Conservation (phyloP, 2,888 invertebrate species). For the Ophion slaviceki region DNA sequence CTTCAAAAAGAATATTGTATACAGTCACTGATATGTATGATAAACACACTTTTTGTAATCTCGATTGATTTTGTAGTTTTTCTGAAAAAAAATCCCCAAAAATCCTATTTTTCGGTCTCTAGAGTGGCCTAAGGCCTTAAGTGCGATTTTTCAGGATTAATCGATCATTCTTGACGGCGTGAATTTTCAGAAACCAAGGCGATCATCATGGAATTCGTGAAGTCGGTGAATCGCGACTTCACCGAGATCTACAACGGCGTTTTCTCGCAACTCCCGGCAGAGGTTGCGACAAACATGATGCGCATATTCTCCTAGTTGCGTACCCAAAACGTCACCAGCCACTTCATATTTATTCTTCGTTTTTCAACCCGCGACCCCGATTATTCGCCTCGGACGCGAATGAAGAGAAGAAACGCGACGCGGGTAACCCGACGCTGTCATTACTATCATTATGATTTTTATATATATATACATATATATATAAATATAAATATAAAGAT, state of each 20-base stretch:
- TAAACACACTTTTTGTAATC: too few relatives aligned
- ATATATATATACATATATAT: not conserved
- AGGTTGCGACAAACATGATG: conserved; percentile 79
- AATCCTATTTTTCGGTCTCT: too few relatives aligned
- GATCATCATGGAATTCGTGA: conserved; percentile 85
- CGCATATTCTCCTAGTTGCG: conserved; percentile 70
- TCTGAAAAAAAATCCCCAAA: too few relatives aligned
- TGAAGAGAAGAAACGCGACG: conserved; percentile 8
- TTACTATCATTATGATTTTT: conserved; percentile 18
- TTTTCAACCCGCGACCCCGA: conserved; percentile 29
- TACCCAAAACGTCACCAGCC: not conserved
- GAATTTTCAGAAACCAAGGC: conserved; percentile 83
- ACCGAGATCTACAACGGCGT: conserved; percentile 85
- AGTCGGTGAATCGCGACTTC: conserved; percentile 85
- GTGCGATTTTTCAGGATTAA: too few relatives aligned
- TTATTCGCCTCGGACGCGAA: conserved; percentile 36
- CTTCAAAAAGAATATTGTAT: too few relatives aligned
- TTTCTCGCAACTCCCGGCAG: conserved; percentile 82
- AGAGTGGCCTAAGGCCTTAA: too few relatives aligned
- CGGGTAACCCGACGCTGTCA: conserved; percentile 26
- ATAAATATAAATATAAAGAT: not conserved
- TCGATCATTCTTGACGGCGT: not conserved
- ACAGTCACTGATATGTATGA: too few relatives aligned
- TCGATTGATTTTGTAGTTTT: too few relatives aligned
- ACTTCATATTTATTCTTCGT: conserved; percentile 11